Conservation (phyloP, 92 coral and sea anemone species). For the Chrysogorgia sp. region DNA sequence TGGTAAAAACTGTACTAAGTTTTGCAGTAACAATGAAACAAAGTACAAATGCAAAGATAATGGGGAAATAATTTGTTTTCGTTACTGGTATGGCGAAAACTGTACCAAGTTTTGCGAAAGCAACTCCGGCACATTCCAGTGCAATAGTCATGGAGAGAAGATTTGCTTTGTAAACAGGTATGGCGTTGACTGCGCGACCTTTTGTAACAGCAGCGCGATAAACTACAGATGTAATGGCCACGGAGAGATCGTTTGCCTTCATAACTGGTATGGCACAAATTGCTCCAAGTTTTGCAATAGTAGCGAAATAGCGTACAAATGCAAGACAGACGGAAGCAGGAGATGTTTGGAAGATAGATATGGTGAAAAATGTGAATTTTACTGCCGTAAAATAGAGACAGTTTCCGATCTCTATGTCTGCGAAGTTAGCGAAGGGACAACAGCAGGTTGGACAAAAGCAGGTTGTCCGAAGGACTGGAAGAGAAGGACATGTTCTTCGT, state of each 20-base stretch:
- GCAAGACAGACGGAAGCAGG: conserved; percentile 43
- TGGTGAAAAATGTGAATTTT: conserved; percentile 36
- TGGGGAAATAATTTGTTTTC: conserved; percentile 33
- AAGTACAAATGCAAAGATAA: conserved; percentile 21
- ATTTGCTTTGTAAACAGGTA: conserved; percentile 16
- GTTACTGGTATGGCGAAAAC: conserved; percentile 37
- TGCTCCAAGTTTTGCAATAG: conserved; percentile 41
- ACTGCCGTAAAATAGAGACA: conserved; percentile 1
- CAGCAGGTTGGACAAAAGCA: neutral
- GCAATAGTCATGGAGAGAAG: conserved; percentile 29
- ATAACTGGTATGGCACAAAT: conserved; percentile 62
- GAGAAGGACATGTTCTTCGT: neutral
- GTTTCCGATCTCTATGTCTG: conserved; percentile 23
- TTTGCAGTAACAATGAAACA: conserved; percentile 13
- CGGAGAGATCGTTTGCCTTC: conserved; percentile 62
- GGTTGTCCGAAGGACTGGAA: neutral
- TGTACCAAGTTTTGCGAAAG: conserved; percentile 62
- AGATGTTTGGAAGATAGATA: conserved; percentile 73
- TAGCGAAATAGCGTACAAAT: conserved; percentile 4
- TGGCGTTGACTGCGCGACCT: conserved; percentile 3
- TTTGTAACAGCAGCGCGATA: conserved; percentile 39
- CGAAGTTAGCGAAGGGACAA: neutral
- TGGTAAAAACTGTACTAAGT: conserved; percentile 31
- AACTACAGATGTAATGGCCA: conserved; percentile 57
- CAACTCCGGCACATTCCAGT: conserved; percentile 49